Base-by-base conservation (phyloP, 2,888 invertebrate genomes). In the Drosophila vallismaia region DNA sequence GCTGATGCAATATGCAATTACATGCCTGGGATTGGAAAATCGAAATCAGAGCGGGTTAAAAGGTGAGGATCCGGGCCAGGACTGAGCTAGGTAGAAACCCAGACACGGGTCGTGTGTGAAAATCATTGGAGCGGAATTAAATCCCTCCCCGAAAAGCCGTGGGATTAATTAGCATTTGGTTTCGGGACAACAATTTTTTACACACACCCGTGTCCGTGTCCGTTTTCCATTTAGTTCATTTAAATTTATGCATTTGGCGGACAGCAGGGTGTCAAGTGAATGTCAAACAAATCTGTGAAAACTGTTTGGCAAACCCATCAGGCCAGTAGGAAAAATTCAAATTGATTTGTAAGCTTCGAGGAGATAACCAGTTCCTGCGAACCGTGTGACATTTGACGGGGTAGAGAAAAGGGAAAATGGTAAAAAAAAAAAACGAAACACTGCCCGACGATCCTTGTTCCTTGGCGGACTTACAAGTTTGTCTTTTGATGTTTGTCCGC, bases 81-180 rank as follows among this genome's bases (percentile, higher is more conserved):
- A n/a, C 60, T 29, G 38, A 46, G 29, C 29, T 45, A 9, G 36
- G 26, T 83, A 79, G 58, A 9, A 26, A 38, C 38, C 38, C 58
- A 9, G 14, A 12, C 31, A 9, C 46, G 60, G 66, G 7, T 46
- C 44, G 86, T 75, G 78, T 85, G 81, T 86, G 87, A 86, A 87
- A 84, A 88, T 88, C 84, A 83, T 51, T 69, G 29, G 57, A 57
- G 84, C 84, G 75, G 68, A 50, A 64, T 56, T 64, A 80, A 84
- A 80, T 83, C 82, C 74, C 58, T 9, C 38, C 59, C 71, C 48
- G 71, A 28, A 48, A 52, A 38, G 51, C 48, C 76, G 71, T 72
- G 73, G 86, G 74, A 81, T 86, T 88, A 86, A 86, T 88, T 88
- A 84, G 76, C 84, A 86, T 88, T 87, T 74, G 77, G 78, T 64